These are phyloP conservation scores for Montipora capricornis DNA, from an alignment of 64 coral and sea anemone species.

Conservation along the genomic window DNA sequence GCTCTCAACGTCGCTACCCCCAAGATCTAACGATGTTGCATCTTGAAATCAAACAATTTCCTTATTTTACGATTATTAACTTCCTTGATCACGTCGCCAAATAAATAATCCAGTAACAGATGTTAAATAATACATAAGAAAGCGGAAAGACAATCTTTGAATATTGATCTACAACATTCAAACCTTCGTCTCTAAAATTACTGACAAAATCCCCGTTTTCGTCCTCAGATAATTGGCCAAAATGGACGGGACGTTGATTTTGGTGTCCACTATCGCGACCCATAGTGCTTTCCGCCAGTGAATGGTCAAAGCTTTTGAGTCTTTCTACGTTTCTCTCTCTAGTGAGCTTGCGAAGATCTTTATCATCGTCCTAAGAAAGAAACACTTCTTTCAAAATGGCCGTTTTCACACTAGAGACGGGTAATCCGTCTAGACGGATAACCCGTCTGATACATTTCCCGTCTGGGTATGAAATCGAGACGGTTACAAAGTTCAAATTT, in stretches of 20 bases:
- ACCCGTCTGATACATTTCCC: too few relatives aligned
- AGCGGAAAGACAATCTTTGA: constrained; percentile 37
- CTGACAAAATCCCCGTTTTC: constrained; percentile 35
- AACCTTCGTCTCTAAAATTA: constrained; percentile 52
- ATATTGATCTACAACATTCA: constrained; percentile 65
- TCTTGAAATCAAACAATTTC: not conserved
- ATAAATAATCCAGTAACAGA: constrained; percentile 71
- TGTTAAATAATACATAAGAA: constrained; percentile 51
- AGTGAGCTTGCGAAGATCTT: constrained; percentile 18
- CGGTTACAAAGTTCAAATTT: too few relatives aligned
- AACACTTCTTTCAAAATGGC: not conserved
- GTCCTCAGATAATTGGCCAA: not conserved
- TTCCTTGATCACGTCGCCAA: constrained; percentile 27
- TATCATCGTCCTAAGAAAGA: constrained; percentile 27
- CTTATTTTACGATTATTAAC: not conserved
- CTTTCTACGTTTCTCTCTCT: constrained; percentile 5
- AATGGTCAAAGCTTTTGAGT: not conserved
- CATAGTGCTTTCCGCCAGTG: constrained; percentile 7
- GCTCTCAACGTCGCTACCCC: too few relatives aligned
- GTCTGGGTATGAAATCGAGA: too few relatives aligned
- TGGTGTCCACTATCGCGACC: not conserved
- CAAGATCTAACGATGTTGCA: not conserved
- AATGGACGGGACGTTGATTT: not conserved
- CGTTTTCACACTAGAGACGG: too few relatives aligned
- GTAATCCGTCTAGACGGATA: too few relatives aligned